Conservation (phyloP, 2,797 vertebrate species). For the Gastrophryne carolinensis region DNA sequence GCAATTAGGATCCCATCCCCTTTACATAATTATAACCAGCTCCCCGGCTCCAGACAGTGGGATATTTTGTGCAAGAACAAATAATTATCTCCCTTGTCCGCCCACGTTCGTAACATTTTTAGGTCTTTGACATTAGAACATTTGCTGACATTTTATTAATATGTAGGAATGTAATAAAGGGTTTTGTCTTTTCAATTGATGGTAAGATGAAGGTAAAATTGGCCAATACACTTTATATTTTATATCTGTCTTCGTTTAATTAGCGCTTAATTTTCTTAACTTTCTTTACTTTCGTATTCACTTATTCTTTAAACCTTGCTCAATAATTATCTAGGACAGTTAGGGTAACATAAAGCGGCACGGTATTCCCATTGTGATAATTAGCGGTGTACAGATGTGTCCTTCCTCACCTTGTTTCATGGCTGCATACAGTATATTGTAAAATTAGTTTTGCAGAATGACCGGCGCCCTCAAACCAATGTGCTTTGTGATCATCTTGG, state of each 20-base stretch:
- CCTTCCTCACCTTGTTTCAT: too few species aligned
- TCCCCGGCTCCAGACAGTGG: neutral
- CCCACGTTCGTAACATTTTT: neutral
- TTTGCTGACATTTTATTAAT: constrained; percentile 8
- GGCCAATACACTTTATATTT: neutral
- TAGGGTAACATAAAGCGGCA: neutral
- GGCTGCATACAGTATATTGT: too few species aligned
- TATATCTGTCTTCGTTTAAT: neutral
- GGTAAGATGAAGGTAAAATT: neutral
- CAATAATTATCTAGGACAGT: neutral
- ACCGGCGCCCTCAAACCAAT: too few species aligned
- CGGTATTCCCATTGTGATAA: neutral
- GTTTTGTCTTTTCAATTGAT: neutral
- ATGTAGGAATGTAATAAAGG: neutral
- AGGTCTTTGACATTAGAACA: neutral
- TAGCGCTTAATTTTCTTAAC: too few species aligned
- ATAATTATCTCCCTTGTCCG: constrained; percentile 11
- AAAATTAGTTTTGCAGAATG: too few species aligned
- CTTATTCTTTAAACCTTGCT: neutral
- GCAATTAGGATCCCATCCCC: neutral
- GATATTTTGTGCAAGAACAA: neutral
- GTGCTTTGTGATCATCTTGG: too few species aligned
- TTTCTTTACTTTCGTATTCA: too few species aligned
- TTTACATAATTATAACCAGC: constrained; percentile 1
- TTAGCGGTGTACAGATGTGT: too few species aligned